A percentile compares a stretch with the other conserved stretches of the same genome.
Conservation (phyloP, 2,888 invertebrate species). For the Leptinotarsa peninsularis region DNA sequence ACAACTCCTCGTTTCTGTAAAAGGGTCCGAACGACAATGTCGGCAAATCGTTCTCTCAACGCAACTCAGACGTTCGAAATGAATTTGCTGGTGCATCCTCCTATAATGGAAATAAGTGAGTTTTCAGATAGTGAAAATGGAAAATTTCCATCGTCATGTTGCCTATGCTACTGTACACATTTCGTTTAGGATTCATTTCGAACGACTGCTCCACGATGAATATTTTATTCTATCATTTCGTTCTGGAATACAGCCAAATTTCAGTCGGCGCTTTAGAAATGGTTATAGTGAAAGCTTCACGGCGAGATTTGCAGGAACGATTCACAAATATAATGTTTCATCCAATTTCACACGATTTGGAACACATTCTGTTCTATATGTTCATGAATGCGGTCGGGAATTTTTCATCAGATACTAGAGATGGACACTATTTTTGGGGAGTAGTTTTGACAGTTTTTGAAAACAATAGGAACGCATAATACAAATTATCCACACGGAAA, state of each 20-base stretch:
- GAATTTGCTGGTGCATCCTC: neutral
- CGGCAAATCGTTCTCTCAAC: neutral
- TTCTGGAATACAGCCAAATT: neutral
- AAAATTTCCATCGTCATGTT: neutral
- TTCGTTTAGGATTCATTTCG: slow-evolving; percentile 6
- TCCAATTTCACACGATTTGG: neutral
- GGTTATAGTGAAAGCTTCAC: neutral
- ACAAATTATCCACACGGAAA: too few relatives aligned
- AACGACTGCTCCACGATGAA: neutral
- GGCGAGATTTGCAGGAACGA: neutral
- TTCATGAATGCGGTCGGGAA: neutral
- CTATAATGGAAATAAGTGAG: slow-evolving; percentile 4
- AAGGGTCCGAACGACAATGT: slow-evolving; percentile 4
- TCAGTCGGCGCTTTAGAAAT: neutral
- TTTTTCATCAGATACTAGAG: neutral
- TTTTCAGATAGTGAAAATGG: neutral
- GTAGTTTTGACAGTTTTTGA: too few relatives aligned
- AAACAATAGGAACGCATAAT: too few relatives aligned
- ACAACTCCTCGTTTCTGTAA: neutral
- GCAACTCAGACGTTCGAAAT: neutral
- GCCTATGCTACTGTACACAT: neutral
- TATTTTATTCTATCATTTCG: slow-evolving; percentile 1
- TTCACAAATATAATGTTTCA: neutral
- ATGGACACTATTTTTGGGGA: neutral
- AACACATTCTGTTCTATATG: neutral